A percentile compares a stretch with the other conserved stretches of the same genome.
phyloP scores from a whole-genome alignment of 2,797 vertebrate genomes.

The Notolepis coatsorum region DNA sequence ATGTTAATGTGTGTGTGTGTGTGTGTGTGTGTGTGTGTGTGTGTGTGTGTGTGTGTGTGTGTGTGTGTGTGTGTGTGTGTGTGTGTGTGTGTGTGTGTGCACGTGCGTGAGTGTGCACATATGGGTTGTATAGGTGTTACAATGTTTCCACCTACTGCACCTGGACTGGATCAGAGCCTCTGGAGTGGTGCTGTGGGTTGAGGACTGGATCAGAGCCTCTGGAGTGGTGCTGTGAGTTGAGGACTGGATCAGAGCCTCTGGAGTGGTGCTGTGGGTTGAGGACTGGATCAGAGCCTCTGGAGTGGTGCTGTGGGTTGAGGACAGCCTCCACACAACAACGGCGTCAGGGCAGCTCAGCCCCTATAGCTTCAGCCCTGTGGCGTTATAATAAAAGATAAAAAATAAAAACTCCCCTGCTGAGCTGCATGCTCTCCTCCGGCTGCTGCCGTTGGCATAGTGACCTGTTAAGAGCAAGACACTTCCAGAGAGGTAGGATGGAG shows the following conservation, averaged over 20 bases:
- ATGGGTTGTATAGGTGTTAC: background rate
- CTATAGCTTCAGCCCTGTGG: slow-evolving; percentile 42
- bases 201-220: too few relatives aligned
- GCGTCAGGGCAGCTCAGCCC: slow-evolving; percentile 33
- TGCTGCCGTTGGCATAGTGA: slow-evolving; percentile 49
- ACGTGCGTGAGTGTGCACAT: background rate
- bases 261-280: too few relatives aligned
- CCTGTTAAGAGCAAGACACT: slow-evolving; percentile 27
- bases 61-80: slow-evolving; percentile 32
- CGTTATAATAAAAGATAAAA: too few relatives aligned
- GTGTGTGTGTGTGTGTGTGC: slow-evolving; percentile 10
- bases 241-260: too few relatives aligned
- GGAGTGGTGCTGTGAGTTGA: too few relatives aligned
- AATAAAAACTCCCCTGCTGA: slow-evolving; percentile 63
- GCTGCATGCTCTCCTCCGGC: slow-evolving; percentile 50
- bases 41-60: background rate
- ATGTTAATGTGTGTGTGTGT: background rate
- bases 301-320: too few relatives aligned
- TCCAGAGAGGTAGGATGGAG: slow-evolving; percentile 24
- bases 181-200: too few relatives aligned
- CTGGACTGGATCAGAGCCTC: too few relatives aligned
- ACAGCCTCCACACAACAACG: too few relatives aligned
- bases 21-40: slow-evolving; percentile 1
- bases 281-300: too few relatives aligned
- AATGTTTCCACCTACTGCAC: slow-evolving; percentile 14